Conservation (phyloP, 2,797 vertebrate species). For the Telmatherina bonti region DNA sequence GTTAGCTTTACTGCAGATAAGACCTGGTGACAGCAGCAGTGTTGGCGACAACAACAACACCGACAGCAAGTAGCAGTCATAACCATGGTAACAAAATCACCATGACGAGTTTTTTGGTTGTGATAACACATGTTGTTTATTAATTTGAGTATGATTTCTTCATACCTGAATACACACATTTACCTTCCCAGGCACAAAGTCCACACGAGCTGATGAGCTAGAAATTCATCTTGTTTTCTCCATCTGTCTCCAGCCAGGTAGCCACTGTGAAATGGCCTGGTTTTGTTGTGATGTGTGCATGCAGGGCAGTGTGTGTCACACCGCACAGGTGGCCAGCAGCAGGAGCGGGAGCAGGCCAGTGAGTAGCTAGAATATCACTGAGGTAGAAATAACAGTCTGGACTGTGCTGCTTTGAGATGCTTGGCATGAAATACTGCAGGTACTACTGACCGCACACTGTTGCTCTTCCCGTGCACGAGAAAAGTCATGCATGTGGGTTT, state of each 20-base stretch:
- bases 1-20: neutral
- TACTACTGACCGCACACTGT: constrained; percentile 52
- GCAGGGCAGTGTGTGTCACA: constrained; percentile 13
- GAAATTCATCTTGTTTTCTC: constrained; percentile 54
- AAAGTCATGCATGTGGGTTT: constrained; percentile 30
- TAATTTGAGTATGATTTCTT: neutral
- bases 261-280: constrained; percentile 68
- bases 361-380: constrained; percentile 66
- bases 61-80: neutral
- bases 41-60: no score
- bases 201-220: constrained; percentile 23
- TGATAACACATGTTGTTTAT: neutral
- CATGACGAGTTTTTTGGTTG: neutral
- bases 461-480: constrained; percentile 38
- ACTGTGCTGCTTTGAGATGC: constrained; percentile 44
- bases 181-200: constrained; percentile 7
- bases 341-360: constrained; percentile 62
- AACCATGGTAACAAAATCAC: neutral
- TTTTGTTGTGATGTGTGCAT: constrained; percentile 49
- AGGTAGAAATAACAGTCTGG: constrained; percentile 73
- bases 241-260: constrained; percentile 40
- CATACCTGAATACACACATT: neutral
- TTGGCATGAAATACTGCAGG: constrained; percentile 61
- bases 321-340: constrained; percentile 72
- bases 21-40: neutral